Conservation (phyloP, 1,140 invertebrate genomes). For the Drosophila aff. region DNA sequence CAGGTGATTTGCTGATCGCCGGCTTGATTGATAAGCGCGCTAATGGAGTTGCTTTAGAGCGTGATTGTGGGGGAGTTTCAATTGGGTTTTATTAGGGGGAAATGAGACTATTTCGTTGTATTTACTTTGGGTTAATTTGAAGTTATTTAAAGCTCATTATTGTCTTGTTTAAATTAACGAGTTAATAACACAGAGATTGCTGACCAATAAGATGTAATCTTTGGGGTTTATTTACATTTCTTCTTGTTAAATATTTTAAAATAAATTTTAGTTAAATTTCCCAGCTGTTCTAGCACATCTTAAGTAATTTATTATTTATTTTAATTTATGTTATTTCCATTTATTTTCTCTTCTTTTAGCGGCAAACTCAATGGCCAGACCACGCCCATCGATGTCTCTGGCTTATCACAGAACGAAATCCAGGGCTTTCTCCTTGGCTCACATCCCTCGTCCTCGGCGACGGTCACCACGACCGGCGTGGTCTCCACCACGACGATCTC, state of each 20-base stretch:
- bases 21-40: constrained; percentile 48
- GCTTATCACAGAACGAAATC: constrained; percentile 85
- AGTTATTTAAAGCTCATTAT: neutral
- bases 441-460: constrained; percentile 80
- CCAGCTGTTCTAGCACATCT: neutral
- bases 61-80: constrained; percentile 35
- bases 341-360: constrained; percentile 32
- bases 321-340: too few relatives aligned
- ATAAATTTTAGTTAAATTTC: too few relatives aligned
- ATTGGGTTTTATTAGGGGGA: constrained; percentile 9
- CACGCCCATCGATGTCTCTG: constrained; percentile 85
- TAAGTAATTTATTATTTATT: neutral
- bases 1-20: constrained; percentile 47
- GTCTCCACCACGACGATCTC: constrained; percentile 78
- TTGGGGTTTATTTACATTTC: too few relatives aligned
- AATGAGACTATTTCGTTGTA: neutral
- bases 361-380: constrained; percentile 84
- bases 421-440: constrained; percentile 85
- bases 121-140: neutral
- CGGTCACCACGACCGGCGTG: constrained; percentile 65
- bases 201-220: too few relatives aligned
- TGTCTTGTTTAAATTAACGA: neutral
- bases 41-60: constrained; percentile 25
- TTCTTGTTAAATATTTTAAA: too few relatives aligned
- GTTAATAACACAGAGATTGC: too few relatives aligned